These are phyloP conservation scores for Andricus quercusramuli DNA, from an alignment of 2,888 invertebrate species.

Conservation along the genomic window DNA sequence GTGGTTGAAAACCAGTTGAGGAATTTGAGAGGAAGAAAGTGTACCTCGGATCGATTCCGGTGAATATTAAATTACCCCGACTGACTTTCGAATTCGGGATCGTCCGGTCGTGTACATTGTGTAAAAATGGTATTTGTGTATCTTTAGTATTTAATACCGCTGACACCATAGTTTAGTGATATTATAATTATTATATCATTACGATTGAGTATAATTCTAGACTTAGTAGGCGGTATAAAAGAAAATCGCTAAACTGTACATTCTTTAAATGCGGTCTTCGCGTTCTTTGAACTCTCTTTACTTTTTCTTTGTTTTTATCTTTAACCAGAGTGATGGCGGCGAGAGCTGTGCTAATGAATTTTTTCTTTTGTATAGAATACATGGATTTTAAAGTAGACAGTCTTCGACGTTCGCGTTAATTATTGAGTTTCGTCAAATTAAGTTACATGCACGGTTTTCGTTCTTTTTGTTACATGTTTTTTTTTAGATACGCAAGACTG, in stretches of 20 bases:
- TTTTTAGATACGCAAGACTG: constrained; percentile 69
- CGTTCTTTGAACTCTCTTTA: constrained; percentile 52
- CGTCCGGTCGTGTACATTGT: constrained; percentile 67
- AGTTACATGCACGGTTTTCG: constrained; percentile 36
- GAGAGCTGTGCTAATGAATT: neutral
- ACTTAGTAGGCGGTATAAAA: constrained; percentile 47
- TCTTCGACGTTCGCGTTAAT: constrained; percentile 7
- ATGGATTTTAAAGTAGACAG: constrained; percentile 40
- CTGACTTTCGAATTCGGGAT: constrained; percentile 37
- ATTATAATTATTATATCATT: constrained; percentile 60
- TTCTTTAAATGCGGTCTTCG: constrained; percentile 64
- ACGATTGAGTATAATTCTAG: constrained; percentile 54
- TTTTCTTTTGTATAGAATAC: constrained; percentile 10
- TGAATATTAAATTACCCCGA: constrained; percentile 30
- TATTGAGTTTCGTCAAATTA: constrained; percentile 35
- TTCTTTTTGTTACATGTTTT: constrained; percentile 42
- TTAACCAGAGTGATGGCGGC: neutral
- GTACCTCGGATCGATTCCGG: constrained; percentile 15
- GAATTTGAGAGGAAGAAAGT: constrained; percentile 52
- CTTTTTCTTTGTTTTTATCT: constrained; percentile 42
- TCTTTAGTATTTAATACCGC: constrained; percentile 75
- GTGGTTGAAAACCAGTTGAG: constrained; percentile 74
- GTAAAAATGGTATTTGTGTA: constrained; percentile 75
- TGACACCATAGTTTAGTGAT: constrained; percentile 63
- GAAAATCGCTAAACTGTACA: constrained; percentile 62